Evolutionary conservation across 2,888 invertebrate genomes (phyloP).

Genomic region (Sesia bembeciformis): DNA sequence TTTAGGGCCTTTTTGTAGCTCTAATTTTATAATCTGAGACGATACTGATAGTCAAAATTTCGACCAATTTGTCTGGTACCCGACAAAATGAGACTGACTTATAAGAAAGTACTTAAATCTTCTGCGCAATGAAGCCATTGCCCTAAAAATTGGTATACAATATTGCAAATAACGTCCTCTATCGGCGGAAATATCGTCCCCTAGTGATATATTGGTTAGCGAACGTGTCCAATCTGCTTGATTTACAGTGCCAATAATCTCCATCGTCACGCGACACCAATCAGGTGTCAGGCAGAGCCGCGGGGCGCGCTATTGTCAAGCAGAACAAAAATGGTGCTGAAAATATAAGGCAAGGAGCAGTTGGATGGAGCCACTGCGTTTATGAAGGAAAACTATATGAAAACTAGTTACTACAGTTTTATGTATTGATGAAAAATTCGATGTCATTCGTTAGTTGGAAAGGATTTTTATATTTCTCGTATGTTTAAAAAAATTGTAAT

Average conservation of each 20-base stretch:
- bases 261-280: slow-evolving; percentile 44
- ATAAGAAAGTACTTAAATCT: background rate
- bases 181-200: slow-evolving; percentile 14
- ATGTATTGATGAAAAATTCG: too few relatives aligned
- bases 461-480: too few relatives aligned
- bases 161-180: slow-evolving; percentile 5
- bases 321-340: slow-evolving; percentile 12
- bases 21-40: too few relatives aligned
- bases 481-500: too few relatives aligned
- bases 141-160: slow-evolving; percentile 24
- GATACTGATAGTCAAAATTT: too few relatives aligned
- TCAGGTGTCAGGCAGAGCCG: slow-evolving; percentile 41
- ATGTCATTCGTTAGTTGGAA: too few relatives aligned
- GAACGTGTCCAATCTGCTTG: slow-evolving; percentile 57
- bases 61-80: too few relatives aligned
- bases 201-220: slow-evolving; percentile 43
- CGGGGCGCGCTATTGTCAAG: slow-evolving; percentile 34
- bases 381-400: too few relatives aligned
- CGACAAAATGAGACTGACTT: too few relatives aligned
- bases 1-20: too few relatives aligned
- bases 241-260: slow-evolving; percentile 63
- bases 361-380: background rate
- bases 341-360: background rate
- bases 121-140: slow-evolving; percentile 14
- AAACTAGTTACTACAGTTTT: too few relatives aligned